phyloP scores from a whole-genome alignment of 2,113 vertebrate genomes.

The Pseudopodoces humilis region DNA sequence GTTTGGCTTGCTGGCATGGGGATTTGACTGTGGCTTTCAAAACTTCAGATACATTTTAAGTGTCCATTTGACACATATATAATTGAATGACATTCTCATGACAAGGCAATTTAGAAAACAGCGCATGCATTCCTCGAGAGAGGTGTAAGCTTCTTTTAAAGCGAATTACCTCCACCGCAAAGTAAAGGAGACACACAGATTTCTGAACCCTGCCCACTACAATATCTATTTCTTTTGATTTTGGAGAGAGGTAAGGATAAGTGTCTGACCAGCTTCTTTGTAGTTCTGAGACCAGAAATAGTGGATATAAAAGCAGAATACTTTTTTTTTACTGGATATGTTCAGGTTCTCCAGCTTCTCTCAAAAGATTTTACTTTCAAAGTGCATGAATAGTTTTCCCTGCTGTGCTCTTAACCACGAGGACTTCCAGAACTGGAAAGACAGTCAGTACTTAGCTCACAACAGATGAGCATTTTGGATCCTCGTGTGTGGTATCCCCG shows the following conservation, averaged over 20 bases:
- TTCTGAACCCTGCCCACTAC: not conserved
- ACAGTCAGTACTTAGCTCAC: not conserved
- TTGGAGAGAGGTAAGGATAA: not conserved
- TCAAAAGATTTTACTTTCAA: not conserved
- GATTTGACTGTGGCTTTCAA: not conserved
- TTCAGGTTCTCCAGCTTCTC: not conserved
- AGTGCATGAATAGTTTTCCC: not conserved
- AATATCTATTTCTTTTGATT: not conserved
- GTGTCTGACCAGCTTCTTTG: not conserved
- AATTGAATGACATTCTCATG: not conserved
- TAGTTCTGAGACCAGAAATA: not conserved
- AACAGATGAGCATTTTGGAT: not conserved
- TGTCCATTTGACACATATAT: not conserved
- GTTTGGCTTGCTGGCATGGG: fast-evolving
- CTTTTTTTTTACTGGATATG: not conserved
- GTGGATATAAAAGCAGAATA: not conserved
- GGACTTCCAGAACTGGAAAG: not conserved
- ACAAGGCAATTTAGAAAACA: not conserved
- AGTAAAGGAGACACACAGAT: not conserved
- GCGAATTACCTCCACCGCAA: not conserved
- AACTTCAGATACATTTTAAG: not conserved
- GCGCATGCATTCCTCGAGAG: not conserved
- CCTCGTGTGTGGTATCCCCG: not conserved
- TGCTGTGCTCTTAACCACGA: not conserved
- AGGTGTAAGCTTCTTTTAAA: not conserved